Evolutionary conservation across 2,797 vertebrate species (phyloP).

Genomic region (Pangasius macronema): DNA sequence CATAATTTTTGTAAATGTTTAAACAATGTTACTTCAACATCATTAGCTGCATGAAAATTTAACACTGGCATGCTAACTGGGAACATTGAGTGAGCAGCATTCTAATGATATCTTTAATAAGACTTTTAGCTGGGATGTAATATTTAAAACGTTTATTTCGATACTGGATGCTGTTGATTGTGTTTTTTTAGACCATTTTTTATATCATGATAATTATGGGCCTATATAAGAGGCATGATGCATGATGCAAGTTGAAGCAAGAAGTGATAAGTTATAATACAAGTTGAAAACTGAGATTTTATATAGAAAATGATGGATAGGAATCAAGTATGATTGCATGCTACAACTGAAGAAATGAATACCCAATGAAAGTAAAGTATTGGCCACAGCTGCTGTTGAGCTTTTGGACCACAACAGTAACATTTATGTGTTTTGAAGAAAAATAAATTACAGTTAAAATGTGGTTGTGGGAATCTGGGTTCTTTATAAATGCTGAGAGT

Average conservation of each 20-base stretch:
- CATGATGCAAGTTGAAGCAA: background rate
- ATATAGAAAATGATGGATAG: constrained; percentile 47
- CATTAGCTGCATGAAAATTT: background rate
- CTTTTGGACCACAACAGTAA: constrained; percentile 40
- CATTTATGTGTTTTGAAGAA: constrained; percentile 49
- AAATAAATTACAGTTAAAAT: constrained; percentile 31
- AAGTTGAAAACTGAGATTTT: constrained; percentile 49
- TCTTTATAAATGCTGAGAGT: constrained; percentile 19
- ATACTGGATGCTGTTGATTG: background rate
- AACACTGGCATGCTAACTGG: too few relatives aligned
- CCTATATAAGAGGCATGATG: background rate
- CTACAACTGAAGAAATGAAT: constrained; percentile 40
- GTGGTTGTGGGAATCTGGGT: constrained; percentile 26
- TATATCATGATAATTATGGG: background rate
- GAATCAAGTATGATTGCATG: constrained; percentile 54
- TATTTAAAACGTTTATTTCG: background rate
- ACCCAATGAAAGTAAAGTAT: constrained; percentile 51
- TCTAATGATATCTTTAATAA: background rate
- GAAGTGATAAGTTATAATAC: background rate
- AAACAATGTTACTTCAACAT: background rate
- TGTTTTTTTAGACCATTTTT: background rate
- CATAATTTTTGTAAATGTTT: background rate
- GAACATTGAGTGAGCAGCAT: background rate
- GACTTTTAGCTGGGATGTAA: background rate
- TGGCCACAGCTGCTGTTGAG: constrained; percentile 56